phyloP scores from a whole-genome alignment of 2,113 vertebrate genomes.

The Antechinus stuartii region DNA sequence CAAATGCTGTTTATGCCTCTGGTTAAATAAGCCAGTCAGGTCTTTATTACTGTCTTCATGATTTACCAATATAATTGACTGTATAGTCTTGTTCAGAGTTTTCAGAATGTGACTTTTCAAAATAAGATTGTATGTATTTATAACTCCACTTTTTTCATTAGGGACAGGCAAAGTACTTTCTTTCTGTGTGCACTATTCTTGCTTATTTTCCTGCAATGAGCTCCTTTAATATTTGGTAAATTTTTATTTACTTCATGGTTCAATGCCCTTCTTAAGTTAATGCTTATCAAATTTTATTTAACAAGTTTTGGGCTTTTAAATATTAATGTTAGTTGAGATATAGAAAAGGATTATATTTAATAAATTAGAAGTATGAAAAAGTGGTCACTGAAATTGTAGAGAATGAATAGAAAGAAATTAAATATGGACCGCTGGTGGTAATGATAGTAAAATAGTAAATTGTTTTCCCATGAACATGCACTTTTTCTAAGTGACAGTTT shows the following conservation, averaged over 20 bases:
- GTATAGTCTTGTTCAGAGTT: constrained; percentile 40
- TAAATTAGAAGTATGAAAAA: constrained; percentile 54
- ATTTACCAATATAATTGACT: neutral
- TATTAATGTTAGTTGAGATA: constrained; percentile 46
- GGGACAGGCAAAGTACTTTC: neutral
- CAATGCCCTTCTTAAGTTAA: constrained; percentile 33
- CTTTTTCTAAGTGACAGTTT: constrained; percentile 26
- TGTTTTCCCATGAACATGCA: constrained; percentile 7
- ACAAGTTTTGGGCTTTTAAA: constrained; percentile 51
- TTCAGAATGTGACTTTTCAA: constrained; percentile 38
- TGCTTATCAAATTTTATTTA: constrained; percentile 47
- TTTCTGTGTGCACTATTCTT: constrained; percentile 29
- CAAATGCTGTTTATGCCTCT: neutral
- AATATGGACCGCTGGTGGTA: constrained; percentile 2
- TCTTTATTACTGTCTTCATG: neutral
- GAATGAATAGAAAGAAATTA: constrained; percentile 60
- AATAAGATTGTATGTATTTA: constrained; percentile 23
- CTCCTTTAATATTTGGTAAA: constrained; percentile 55
- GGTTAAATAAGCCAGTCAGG: neutral
- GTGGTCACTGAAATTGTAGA: constrained; percentile 21
- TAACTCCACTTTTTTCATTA: constrained; percentile 44
- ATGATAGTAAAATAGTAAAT: neutral
- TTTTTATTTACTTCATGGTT: constrained; percentile 51
- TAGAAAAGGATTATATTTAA: constrained; percentile 32
- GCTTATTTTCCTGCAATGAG: constrained; percentile 54